Evolutionary conservation across 1,140 invertebrate genomes (phyloP), one percentile per base, ranked within the genome.

Genomic region (Lepeophtheirus salmonis): DNA sequence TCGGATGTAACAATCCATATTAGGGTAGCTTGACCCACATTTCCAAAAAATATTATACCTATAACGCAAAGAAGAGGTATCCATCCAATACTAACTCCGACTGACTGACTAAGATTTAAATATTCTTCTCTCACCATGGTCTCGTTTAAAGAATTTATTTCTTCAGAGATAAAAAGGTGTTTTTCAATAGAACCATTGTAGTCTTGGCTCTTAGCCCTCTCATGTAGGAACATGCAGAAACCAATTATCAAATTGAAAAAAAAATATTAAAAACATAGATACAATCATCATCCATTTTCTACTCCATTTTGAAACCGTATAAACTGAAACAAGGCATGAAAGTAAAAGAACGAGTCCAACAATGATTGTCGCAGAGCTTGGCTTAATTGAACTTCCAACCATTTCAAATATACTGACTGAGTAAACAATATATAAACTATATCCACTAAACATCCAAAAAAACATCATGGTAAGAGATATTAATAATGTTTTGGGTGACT

Each of bases 341-440:
- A 80, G 67, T 65, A 96, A 87, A 67, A 94, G 92, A 0, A 94
- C 88, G 4, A 83, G 68, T 13, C 87, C 89, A 22, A 94, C 80
- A 41, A 57, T 25, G 24, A 89, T 67, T 50, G 82, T 82, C 62
- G 79, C 79, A 0, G 85, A 17, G 67, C 83, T 81, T 63, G 78
- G 75, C 65, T 86, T 79, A 48, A 89, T 77, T 2, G 74, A 76
- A 60, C 83, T 85, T 13, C 63, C 81, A 68, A 58, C 80, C 70
- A 41, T 74, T 71, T 64, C 72, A 70, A 95, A 95, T 55, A 96
- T 92, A 51, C 74, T 74, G 13, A 83, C 83, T 0, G 88, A 86
- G 68, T 95, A 92, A 69, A 92, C 94, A 64, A 94, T 88, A 21
- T 92, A 83, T 2, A 88, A 88, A 66, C 91, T 92, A 64, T 90